These are phyloP conservation scores for Cairina moschata DNA, from an alignment of 2,113 vertebrate species.

Conservation along the genomic window DNA sequence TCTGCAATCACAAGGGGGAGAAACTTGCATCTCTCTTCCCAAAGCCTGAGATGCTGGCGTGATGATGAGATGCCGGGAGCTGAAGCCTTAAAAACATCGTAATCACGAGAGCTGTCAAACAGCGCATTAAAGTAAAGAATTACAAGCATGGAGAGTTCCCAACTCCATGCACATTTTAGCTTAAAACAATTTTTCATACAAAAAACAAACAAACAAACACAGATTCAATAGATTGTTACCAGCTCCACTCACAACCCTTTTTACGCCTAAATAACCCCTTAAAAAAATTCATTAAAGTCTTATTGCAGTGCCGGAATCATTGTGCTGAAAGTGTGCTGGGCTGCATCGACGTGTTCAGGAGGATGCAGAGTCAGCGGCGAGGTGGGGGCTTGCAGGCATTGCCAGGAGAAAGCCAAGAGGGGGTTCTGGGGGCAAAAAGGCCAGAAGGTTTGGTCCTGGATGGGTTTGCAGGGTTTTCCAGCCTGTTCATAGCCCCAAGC, in stretches of 20 bases:
- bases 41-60: not conserved
- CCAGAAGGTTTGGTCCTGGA: not conserved
- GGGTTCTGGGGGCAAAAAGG: not conserved
- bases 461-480: not conserved
- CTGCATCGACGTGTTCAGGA: not conserved
- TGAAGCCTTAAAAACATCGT: not conserved
- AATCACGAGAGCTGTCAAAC: constrained; percentile 10
- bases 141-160: not conserved
- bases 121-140: not conserved
- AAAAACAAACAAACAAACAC: not conserved
- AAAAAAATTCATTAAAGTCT: not conserved
- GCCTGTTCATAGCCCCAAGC: not conserved
- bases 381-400: not conserved
- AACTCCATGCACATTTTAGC: not conserved
- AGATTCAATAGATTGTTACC: not conserved
- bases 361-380: not conserved
- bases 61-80: not conserved
- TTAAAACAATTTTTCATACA: constrained; percentile 5
- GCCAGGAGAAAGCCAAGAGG: not conserved
- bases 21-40: not conserved
- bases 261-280: not conserved
- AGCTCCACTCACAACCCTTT: not conserved
- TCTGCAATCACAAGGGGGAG: not conserved
- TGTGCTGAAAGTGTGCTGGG: not conserved
- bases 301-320: not conserved